A percentile compares a stretch with the other conserved stretches of the same genome.
These are phyloP conservation scores for Eucidaris tribuloides DNA, from an alignment of 35 echinoderm and acorn worm genomes.

Conservation along the genomic window DNA sequence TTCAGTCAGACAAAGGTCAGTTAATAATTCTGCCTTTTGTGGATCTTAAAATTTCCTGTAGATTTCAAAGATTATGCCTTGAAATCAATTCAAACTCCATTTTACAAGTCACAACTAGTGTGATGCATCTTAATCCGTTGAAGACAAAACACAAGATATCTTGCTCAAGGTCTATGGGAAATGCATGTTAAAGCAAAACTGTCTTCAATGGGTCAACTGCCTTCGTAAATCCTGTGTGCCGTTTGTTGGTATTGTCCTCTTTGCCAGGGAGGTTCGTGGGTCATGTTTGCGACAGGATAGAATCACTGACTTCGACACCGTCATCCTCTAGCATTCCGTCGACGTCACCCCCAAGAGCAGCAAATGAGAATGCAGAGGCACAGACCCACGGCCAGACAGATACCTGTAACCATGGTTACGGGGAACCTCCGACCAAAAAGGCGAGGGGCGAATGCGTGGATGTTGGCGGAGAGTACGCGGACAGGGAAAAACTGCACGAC, in stretches of 20 bases:
- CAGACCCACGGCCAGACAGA: background rate
- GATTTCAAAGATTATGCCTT: too few species aligned
- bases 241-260: background rate
- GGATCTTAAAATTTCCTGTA: too few species aligned
- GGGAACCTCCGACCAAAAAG: background rate
- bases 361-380: conserved; percentile 8
- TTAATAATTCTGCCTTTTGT: too few species aligned
- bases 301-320: background rate
- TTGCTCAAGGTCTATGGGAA: too few species aligned
- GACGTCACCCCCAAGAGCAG: background rate
- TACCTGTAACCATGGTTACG: background rate
- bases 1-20: too few species aligned
- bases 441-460: background rate
- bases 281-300: conserved; percentile 51
- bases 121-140: too few species aligned
- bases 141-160: too few species aligned
- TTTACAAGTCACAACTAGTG: too few species aligned
- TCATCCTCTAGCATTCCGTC: background rate
- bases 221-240: background rate
- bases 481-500: background rate
- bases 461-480: background rate
- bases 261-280: conserved; percentile 69
- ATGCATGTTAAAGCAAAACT: too few species aligned
- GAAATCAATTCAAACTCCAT: too few species aligned
- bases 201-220: background rate